Evolutionary conservation across 2,888 invertebrate genomes (phyloP), one percentile per base, ranked within the genome.

Genomic region (Cepaea hortensis): DNA sequence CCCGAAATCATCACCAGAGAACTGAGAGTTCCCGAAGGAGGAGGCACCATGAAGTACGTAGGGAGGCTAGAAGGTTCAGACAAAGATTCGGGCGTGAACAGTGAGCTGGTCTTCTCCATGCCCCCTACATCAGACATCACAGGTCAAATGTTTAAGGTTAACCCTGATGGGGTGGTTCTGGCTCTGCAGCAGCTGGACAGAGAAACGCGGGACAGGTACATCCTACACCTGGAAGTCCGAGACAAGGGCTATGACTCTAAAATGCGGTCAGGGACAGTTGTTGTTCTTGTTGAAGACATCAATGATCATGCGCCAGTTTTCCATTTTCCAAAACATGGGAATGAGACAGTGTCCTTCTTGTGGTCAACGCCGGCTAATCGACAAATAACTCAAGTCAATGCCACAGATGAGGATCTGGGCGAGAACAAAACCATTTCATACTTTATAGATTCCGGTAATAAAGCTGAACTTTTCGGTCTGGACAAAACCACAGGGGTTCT

Each of bases 371-470:
- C 90, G 11, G 89, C 90, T 1, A 92, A 93, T 18, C 90, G 89
- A 55, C 82, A 91, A 61, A 90, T 93, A 61, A 91, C 92, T 0
- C 96, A 96, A 48, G 96, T 98, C 89, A 96, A 97, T 91, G 99
- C 99, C 0, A 96, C 96, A 0, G 99, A 99, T 94, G 97, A 97
- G 0, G 99, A 99, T 94, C 96, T 97, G 83, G 99, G 98, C 0
- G 96, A 96, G 65, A 99, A 99, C 95, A 98, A 98, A 3, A 97
- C 97, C 0, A 97, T 99, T 85, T 96, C 98, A 81, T 99, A 98
- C 95, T 97, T 97, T 15, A 98, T 99, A 91, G 98, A 98, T 90
- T 98, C 98, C 9, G 98, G 99, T 50, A 98, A 99, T 95, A 97
- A 97, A 0, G 97, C 97, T 93, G 97, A 97, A 90, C 97, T 98